A percentile compares a stretch with the other conserved stretches of the same genome.
These are phyloP conservation scores for Denticeps clupeoides DNA, from an alignment of 2,797 vertebrate genomes.

Conservation along the genomic window DNA sequence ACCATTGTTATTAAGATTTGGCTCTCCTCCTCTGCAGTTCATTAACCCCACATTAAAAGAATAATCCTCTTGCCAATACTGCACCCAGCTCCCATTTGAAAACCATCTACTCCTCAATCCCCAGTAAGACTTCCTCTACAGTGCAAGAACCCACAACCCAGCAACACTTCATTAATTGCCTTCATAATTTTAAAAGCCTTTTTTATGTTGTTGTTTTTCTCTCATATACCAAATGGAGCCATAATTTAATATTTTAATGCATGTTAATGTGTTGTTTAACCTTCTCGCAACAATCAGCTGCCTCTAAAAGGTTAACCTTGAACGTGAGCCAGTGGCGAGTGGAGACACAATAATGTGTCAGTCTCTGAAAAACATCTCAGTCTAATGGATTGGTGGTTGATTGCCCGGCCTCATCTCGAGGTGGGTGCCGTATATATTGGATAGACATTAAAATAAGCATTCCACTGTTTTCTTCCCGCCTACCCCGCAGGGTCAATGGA, in stretches of 20 bases:
- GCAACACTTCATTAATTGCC: conserved; percentile 51
- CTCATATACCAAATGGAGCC: conserved; percentile 67
- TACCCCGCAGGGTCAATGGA: conserved; percentile 82
- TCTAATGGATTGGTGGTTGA: conserved; percentile 87
- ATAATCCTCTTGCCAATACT: conserved; percentile 28
- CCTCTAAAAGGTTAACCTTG: conserved; percentile 82
- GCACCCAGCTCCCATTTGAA: conserved; percentile 31
- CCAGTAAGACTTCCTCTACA: conserved; percentile 12
- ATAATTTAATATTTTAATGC: conserved; percentile 75
- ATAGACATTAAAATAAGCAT: conserved; percentile 90
- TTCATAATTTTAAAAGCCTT: conserved; percentile 74
- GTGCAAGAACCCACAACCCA: conserved; percentile 19
- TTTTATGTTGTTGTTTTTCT: conserved; percentile 72
- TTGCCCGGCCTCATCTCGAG: conserved; percentile 71
- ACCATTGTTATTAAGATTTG: conserved; percentile 28
- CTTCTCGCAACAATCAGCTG: conserved; percentile 65
- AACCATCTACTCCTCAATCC: conserved; percentile 33
- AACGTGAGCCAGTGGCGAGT: conserved; percentile 64
- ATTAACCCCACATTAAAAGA: conserved; percentile 44
- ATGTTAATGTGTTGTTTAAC: conserved; percentile 76
- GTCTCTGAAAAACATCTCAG: conserved; percentile 73
- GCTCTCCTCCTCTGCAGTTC: conserved; percentile 40
- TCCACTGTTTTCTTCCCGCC: conserved; percentile 82
- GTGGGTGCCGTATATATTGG: conserved; percentile 87
- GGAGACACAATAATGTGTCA: conserved; percentile 76